Evolutionary conservation across 64 coral and sea anemone genomes (phyloP).

Genomic region (Stylophora pistillata): DNA sequence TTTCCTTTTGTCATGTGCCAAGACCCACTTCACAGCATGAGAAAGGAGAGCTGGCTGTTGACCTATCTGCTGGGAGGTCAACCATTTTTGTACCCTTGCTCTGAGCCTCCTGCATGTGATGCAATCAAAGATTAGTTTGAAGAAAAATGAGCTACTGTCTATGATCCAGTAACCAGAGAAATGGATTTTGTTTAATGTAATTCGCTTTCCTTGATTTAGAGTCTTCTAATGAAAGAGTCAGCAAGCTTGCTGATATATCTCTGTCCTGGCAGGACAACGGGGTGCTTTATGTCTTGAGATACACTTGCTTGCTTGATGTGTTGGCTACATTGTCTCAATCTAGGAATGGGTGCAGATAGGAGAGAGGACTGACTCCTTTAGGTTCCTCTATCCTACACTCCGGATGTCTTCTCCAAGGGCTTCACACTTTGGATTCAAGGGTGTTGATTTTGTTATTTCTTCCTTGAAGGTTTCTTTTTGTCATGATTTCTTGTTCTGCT

Average conservation of each 20-base stretch:
- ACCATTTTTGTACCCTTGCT: conserved; percentile 44
- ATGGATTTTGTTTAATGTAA: conserved; percentile 28
- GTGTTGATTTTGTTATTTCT: not conserved
- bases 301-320: conserved; percentile 4
- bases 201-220: conserved; percentile 13
- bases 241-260: not conserved
- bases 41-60: conserved; percentile 24
- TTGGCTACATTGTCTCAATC: not conserved
- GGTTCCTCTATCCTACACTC: not conserved
- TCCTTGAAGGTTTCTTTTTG: not conserved
- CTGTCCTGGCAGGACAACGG: conserved; percentile 3
- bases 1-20: conserved; percentile 47
- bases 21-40: conserved; percentile 43
- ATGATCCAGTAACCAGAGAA: conserved; percentile 25
- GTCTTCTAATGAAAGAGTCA: not conserved
- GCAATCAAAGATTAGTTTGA: conserved; percentile 1
- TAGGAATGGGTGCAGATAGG: not conserved
- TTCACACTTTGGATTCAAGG: not conserved
- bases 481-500: conserved; percentile 24
- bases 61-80: conserved; percentile 25
- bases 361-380: conserved; percentile 13
- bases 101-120: conserved; percentile 20
- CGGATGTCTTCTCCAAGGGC: not conserved
- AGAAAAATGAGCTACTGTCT: not conserved
- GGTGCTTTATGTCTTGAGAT: not conserved